These are phyloP conservation scores for Chrysotoxum bicinctum DNA, from an alignment of 2,888 invertebrate genomes.

Conservation along the genomic window DNA sequence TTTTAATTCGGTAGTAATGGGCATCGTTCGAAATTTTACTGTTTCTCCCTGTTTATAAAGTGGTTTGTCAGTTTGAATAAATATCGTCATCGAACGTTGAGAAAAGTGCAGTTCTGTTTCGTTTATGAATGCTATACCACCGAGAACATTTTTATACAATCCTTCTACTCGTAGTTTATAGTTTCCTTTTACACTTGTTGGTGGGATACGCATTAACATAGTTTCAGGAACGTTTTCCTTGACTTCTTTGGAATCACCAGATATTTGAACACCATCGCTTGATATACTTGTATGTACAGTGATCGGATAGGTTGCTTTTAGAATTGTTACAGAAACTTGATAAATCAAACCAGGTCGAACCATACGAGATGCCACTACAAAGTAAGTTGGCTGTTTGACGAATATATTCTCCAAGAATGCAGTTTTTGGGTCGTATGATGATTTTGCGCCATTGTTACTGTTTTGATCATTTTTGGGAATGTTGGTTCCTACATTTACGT, in stretches of 20 bases:
- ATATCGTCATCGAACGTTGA: slow-evolving; percentile 95
- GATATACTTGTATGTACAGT: slow-evolving; percentile 94
- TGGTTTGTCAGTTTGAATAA: slow-evolving; percentile 97
- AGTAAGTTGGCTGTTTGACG: slow-evolving; percentile 86
- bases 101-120: slow-evolving; percentile 93
- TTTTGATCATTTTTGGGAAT: slow-evolving; percentile 74
- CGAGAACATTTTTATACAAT: slow-evolving; percentile 85
- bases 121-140: slow-evolving; percentile 94
- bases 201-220: slow-evolving; percentile 93
- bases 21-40: slow-evolving; percentile 94
- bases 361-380: slow-evolving; percentile 94
- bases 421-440: slow-evolving; percentile 77
- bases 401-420: slow-evolving; percentile 77
- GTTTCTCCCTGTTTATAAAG: slow-evolving; percentile 96
- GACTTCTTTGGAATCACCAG: slow-evolving; percentile 90
- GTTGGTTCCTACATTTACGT: not conserved
- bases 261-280: slow-evolving; percentile 93
- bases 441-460: slow-evolving; percentile 76
- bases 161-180: slow-evolving; percentile 94
- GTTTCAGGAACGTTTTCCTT: slow-evolving; percentile 94
- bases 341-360: slow-evolving; percentile 96
- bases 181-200: slow-evolving; percentile 90
- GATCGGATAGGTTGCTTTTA: slow-evolving; percentile 90
- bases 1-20: slow-evolving; percentile 94
- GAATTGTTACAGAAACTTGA: slow-evolving; percentile 92